These are phyloP conservation scores for Tautogolabrus adspersus DNA, from an alignment of 2,113 vertebrate species.

Conservation along the genomic window DNA sequence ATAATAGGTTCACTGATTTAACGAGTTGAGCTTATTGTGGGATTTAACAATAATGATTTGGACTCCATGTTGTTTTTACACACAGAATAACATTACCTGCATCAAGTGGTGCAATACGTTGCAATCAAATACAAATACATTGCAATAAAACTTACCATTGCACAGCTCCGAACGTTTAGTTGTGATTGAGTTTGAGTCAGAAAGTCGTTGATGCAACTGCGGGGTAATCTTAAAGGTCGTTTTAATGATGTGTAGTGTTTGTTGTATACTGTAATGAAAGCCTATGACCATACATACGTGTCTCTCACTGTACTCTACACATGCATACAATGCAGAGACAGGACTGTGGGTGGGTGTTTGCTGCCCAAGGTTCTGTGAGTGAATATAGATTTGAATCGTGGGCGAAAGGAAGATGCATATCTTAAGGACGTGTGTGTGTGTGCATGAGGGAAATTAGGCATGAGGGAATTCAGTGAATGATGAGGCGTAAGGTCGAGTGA, in stretches of 20 bases:
- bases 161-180: not conserved
- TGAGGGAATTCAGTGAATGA: not conserved
- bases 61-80: not conserved
- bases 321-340: not conserved
- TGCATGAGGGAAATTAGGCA: not conserved
- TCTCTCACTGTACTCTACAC: not conserved
- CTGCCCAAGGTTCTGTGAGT: constrained; percentile 15
- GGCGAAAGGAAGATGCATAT: constrained; percentile 18
- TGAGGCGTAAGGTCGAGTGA: constrained; percentile 15
- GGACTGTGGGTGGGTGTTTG: constrained; percentile 28
- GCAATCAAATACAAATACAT: not conserved
- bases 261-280: not conserved
- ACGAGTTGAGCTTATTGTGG: not conserved
- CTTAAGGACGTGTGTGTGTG: constrained; percentile 5
- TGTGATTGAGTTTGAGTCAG: not conserved
- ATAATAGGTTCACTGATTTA: not conserved
- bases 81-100: not conserved
- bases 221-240: constrained; percentile 5
- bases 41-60: not conserved
- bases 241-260: not conserved
- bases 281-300: not conserved
- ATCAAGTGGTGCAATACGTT: not conserved
- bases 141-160: not conserved
- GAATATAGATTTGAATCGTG: constrained; percentile 30
- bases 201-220: constrained; percentile 27